phyloP scores from a whole-genome alignment of 2,888 invertebrate genomes.

The Gisinianus flammeolus region DNA sequence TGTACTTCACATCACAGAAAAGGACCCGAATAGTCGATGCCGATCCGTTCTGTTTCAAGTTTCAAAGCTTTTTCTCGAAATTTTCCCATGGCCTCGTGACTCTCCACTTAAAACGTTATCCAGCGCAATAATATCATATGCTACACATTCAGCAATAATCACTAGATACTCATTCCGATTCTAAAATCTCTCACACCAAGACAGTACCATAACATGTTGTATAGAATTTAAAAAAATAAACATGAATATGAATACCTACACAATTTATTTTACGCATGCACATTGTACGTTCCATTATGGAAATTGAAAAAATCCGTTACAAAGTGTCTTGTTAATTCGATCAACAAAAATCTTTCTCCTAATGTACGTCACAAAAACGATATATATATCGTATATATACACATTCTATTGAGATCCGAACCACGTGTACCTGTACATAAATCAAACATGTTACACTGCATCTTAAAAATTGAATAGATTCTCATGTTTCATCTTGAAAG shows the following conservation, averaged over 20 bases:
- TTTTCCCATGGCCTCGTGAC: conserved; percentile 50
- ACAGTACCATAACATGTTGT: too few species aligned
- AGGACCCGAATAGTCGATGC: conserved; percentile 43
- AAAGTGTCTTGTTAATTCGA: conserved; percentile 6
- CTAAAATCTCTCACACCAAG: neutral
- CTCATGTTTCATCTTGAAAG: neutral
- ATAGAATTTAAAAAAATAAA: too few species aligned
- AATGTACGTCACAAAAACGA: neutral
- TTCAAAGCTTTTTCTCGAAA: conserved; percentile 48
- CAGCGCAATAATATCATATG: conserved; percentile 30
- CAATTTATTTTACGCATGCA: too few species aligned
- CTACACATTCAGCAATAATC: conserved; percentile 30
- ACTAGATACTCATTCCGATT: conserved; percentile 17
- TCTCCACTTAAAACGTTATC: conserved; percentile 37
- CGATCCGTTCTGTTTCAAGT: conserved; percentile 45
- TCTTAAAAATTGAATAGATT: neutral
- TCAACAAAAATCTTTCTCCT: neutral
- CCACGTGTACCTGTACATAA: conserved; percentile 2
- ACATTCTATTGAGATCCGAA: neutral
- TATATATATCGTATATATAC: neutral
- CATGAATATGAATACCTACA: too few species aligned
- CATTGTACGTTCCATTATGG: too few species aligned
- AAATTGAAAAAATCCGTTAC: conserved; percentile 14
- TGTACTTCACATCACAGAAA: conserved; percentile 40
- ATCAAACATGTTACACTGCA: neutral